Evolutionary conservation across 2,888 invertebrate genomes (phyloP), one percentile per base, ranked within the genome.

Genomic region (Eilema sororculum): DNA sequence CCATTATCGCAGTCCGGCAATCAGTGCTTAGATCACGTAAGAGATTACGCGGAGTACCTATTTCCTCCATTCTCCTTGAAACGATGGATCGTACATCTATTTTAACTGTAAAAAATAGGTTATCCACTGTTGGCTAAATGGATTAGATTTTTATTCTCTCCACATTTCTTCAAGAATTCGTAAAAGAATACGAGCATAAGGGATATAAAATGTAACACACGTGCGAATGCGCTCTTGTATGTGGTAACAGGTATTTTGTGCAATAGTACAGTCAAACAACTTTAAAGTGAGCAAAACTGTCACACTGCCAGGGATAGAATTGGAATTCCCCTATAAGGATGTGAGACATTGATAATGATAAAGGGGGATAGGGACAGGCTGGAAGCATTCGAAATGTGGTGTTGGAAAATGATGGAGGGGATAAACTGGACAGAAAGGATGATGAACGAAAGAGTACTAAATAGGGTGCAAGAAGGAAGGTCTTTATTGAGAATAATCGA

Each of bases 21-120:
- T 8, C 25, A 25, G 30, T 56, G 52, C 9, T 52, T 46, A 64
- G n/a, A 64, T 52, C 13, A 64, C 52, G 30, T 56, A 64, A 64
- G 52, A 64, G 12, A 64, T 56, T 52, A 64, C 28, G 64, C 25
- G 10, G 13, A 6, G 25, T 28, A 33, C 33, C 33, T 33, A 28
- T 56, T 52, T 12, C n/a, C 28, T 52, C 10, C n/a, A 30, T n/a
- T 64, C 64, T 52, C 52, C 46, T 28, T n/a, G n/a, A 28, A 63
- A 9, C 46, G 1, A 46, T 37, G 25, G 28, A 16, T 13, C 24
- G 25, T 20, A 13, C 28, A 30, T 56, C n/a, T 8, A 30, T 33
- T 52, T 52, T n/a, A n/a, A 52, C 5, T n/a, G 13, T 20, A n/a
- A 52, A 12, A 63, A 28, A 8, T 64, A 37, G 24, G 16, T 24